phyloP scores from a whole-genome alignment of 2,797 vertebrate genomes.

The Decapterus maruadsi region DNA sequence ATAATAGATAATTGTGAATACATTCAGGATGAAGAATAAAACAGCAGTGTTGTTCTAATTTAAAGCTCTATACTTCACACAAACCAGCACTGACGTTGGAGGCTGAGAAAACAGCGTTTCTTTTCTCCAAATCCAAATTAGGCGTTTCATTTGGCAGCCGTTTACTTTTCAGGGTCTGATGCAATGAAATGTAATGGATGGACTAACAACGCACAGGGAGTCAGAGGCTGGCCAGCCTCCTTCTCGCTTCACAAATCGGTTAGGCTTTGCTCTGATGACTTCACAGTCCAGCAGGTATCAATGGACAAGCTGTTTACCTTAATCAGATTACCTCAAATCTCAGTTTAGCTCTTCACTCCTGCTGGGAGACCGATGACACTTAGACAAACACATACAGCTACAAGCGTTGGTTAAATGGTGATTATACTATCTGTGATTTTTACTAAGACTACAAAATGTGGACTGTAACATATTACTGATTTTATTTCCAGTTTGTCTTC shows the following conservation, averaged over 20 bases:
- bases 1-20: background rate
- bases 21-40: background rate
- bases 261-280: slow-evolving; percentile 63
- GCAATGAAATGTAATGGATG: slow-evolving; percentile 73
- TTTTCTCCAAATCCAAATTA: slow-evolving; percentile 48
- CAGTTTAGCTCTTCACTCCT: slow-evolving; percentile 61
- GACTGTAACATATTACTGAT: background rate
- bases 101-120: slow-evolving; percentile 33
- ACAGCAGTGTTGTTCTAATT: background rate
- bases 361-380: slow-evolving; percentile 40
- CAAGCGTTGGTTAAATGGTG: background rate
- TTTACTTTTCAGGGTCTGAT: slow-evolving; percentile 65
- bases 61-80: slow-evolving; percentile 27
- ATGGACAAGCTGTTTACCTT: slow-evolving; percentile 74
- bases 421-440: background rate
- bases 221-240: slow-evolving; percentile 16
- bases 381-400: background rate
- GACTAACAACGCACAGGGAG: slow-evolving; percentile 35
- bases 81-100: background rate
- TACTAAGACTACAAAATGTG: background rate
- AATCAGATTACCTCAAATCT: slow-evolving; percentile 80
- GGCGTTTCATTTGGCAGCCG: slow-evolving; percentile 64
- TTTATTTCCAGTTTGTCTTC: background rate
- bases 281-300: slow-evolving; percentile 74
- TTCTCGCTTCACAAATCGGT: slow-evolving; percentile 37